Percentiles rank a stretch among this genome's conserved stretches.
Conservation (phyloP, 2,113 vertebrate species). For the human (Homo sapiens) region DNA sequence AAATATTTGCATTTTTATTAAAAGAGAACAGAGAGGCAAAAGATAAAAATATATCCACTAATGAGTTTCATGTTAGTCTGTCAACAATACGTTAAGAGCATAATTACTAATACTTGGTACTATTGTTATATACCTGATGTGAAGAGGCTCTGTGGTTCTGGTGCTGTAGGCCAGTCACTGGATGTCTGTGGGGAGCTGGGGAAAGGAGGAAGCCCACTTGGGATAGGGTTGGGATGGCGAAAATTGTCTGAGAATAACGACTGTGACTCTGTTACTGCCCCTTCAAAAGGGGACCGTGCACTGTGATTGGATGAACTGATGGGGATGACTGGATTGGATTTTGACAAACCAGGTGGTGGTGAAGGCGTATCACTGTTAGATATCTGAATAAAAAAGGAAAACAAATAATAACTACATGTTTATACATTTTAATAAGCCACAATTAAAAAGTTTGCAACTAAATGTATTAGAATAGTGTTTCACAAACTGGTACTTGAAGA, state of each 20-base stretch:
- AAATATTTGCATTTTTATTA: constrained; percentile 10
- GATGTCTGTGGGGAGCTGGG: constrained; percentile 93
- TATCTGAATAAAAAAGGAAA: constrained; percentile 85
- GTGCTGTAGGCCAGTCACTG: constrained; percentile 98
- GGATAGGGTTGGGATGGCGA: constrained; percentile 98
- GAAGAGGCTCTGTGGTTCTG: constrained; percentile 99
- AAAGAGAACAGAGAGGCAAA: neutral
- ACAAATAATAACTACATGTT: constrained; percentile 36
- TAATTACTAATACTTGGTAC: neutral
- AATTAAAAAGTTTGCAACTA: constrained; percentile 54
- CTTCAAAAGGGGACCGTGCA: constrained; percentile 97
- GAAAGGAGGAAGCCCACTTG: constrained; percentile 95
- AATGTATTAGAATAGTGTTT: neutral
- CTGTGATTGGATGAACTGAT: constrained; percentile 96
- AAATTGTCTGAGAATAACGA: constrained; percentile 99
- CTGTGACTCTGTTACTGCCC: constrained; percentile 97
- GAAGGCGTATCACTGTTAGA: constrained; percentile 96
- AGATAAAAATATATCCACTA: neutral
- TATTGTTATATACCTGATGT: constrained; percentile 89
- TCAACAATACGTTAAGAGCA: neutral
- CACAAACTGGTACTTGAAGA: neutral
- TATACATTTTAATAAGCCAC: constrained; percentile 39
- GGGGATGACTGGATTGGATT: constrained; percentile 94
- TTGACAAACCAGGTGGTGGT: constrained; percentile 96
- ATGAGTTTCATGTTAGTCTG: neutral